phyloP scores from a whole-genome alignment of 2,113 vertebrate species.

The Diglossa brunneiventris region DNA sequence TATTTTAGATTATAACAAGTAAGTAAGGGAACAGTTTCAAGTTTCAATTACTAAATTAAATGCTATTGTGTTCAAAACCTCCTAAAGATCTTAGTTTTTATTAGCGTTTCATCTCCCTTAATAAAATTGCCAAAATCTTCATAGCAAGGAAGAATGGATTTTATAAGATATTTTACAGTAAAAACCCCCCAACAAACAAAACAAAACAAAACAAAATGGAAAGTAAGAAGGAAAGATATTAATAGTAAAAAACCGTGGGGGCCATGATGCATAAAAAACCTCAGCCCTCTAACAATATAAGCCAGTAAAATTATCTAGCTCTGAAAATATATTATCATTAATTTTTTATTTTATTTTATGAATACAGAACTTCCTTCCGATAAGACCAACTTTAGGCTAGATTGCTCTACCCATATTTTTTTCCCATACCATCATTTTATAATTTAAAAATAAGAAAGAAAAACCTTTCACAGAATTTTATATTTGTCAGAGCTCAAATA shows the following conservation, averaged over 20 bases:
- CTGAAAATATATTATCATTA: neutral
- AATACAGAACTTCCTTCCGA: neutral
- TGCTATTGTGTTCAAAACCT: neutral
- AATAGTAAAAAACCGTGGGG: neutral
- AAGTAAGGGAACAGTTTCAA: neutral
- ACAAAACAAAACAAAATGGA: neutral
- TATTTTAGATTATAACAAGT: neutral
- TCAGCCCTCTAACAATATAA: neutral
- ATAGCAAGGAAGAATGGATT: neutral
- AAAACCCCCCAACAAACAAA: neutral
- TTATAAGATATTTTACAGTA: neutral
- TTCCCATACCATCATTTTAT: neutral
- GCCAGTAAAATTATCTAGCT: neutral
- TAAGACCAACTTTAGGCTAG: neutral
- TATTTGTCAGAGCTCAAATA: neutral
- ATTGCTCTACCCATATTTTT: fast-evolving
- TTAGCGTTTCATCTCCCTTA: neutral
- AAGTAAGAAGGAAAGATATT: neutral
- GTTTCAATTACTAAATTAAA: neutral
- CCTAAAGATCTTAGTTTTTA: neutral
- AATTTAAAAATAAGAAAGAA: neutral
- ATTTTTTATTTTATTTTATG: neutral
- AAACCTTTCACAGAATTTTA: neutral
- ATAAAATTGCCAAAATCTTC: neutral
- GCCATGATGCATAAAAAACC: neutral